phyloP scores from a whole-genome alignment of 2,888 invertebrate species.

The Cacoxenus indagator region DNA sequence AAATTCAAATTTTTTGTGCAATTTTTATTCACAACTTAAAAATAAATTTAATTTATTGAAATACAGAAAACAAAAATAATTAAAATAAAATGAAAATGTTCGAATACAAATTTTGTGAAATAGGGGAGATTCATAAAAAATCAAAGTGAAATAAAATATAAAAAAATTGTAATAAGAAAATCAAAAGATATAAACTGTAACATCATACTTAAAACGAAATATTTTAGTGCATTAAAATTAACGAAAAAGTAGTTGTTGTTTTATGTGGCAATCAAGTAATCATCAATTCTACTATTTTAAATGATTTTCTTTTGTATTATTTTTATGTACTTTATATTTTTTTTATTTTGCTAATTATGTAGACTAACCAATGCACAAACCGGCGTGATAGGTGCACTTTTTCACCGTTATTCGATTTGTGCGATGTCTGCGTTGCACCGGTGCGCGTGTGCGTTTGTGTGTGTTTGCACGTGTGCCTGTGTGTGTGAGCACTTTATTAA shows the following conservation, averaged over 20 bases:
- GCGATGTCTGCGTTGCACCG: slow-evolving; percentile 16
- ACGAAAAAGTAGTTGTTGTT: background rate
- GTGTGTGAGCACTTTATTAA: slow-evolving; percentile 1
- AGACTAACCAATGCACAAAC: background rate
- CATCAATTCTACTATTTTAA: slow-evolving; percentile 20
- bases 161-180: slow-evolving; percentile 29
- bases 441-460: slow-evolving; percentile 19
- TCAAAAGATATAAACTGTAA: background rate
- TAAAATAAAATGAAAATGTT: slow-evolving; percentile 28
- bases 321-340: background rate
- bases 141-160: slow-evolving; percentile 29
- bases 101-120: slow-evolving; percentile 23
- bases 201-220: background rate
- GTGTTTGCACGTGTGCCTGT: slow-evolving; percentile 18
- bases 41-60: slow-evolving; percentile 12
- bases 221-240: slow-evolving; percentile 40
- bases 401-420: slow-evolving; percentile 13
- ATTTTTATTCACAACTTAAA: slow-evolving; percentile 21
- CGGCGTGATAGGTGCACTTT: slow-evolving; percentile 34
- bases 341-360: background rate
- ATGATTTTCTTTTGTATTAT: background rate
- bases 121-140: slow-evolving; percentile 33
- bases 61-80: slow-evolving; percentile 24
- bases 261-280: background rate
- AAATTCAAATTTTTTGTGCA: slow-evolving; percentile 10